Base-by-base conservation (phyloP, 2,113 vertebrate genomes). In the Azemiops feae region DNA sequence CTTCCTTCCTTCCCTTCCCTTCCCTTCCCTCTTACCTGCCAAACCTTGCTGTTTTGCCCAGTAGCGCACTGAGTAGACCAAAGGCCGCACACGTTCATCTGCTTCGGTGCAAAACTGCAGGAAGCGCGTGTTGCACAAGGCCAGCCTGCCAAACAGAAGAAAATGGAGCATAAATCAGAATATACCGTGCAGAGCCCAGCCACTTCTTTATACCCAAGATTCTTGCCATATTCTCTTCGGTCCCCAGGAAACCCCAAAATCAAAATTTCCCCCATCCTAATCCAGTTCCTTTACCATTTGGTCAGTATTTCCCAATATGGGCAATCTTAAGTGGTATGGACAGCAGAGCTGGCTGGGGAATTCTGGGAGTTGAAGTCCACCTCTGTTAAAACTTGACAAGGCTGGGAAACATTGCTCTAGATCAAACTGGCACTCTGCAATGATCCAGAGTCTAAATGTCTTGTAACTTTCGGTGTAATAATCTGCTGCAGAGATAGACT, bases 1-100 rank as follows among this genome's bases (percentile, higher is more conserved):
- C 58, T 27, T 64, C 30, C 60, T 64, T 6, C 3, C 25, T 11
- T 14, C 12, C 58, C 58, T 20, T 60, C 54, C 54, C 20, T 47
- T 23, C 58, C 10, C 58, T 64, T 12, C 58, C 60, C 10, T 27
- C 25, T 98, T 93, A 99, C 99, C 99, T 81, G 98, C 98, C 87
- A 99, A 96, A 18, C 98, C 97, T 92, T 98, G 98, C 95, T 98
- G 98, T 93, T 98, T 98, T 89, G 98, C 99, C 98, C 99, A 99
- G 94, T 98, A 98, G 47, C 99, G 98, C 92, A 99, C 22, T 0
- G 97, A 97, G 87, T 98, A 99, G 9, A 98, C 98, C 23, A 99
- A 96, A 43, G 98, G 98, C 88, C 98, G 97, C 11, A 99, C 98
- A 25, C 98, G 97, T 30, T 96, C 96, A 23, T 99, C 99, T 5